Conservation (phyloP, 2,797 vertebrate species). For the Steatocranus sp. region DNA sequence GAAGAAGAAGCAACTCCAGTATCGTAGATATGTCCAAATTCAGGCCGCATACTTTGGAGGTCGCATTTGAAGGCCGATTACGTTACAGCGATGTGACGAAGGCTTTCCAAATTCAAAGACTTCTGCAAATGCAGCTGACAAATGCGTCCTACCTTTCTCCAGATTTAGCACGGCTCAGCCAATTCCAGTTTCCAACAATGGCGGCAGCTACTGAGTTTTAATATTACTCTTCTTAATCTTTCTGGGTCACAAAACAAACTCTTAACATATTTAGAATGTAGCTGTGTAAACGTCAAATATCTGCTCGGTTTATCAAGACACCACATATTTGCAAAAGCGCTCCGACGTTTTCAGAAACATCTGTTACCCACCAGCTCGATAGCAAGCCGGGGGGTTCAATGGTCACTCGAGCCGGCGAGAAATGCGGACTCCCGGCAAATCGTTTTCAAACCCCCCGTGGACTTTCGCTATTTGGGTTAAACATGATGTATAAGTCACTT, state of each 20-base stretch:
- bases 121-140: background rate
- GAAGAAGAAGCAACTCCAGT: too few species aligned
- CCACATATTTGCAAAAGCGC: too few species aligned
- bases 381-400: background rate
- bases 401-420: background rate
- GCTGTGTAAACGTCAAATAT: background rate
- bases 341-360: background rate
- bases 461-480: fast-evolving
- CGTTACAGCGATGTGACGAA: background rate
- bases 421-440: background rate
- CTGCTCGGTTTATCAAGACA: background rate
- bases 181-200: background rate
- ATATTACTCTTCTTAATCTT: fast-evolving
- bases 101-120: background rate
- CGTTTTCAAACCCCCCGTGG: fast-evolving
- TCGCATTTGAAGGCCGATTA: background rate
- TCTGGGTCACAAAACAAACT: fast-evolving
- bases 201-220: background rate
- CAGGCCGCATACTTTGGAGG: too few species aligned
- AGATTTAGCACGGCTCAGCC: background rate
- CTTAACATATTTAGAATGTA: background rate
- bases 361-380: background rate
- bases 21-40: too few species aligned
- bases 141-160: background rate
- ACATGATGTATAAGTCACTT: background rate